Evolutionary conservation across 2,888 invertebrate species (phyloP).

Genomic region (Microctonus brassicae): DNA sequence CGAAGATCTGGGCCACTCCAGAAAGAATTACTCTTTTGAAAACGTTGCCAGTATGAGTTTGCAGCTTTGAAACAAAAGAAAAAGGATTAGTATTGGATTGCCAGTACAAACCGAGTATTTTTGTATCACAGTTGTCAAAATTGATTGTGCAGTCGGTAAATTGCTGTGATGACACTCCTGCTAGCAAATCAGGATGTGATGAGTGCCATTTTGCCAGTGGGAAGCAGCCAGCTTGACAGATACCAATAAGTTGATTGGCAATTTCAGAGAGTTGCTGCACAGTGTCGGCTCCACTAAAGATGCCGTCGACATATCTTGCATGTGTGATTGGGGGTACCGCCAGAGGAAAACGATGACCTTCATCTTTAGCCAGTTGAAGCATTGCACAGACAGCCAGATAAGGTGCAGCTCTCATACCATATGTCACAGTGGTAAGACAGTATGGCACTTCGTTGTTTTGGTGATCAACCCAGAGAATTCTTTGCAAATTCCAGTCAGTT

Average conservation of each 20-base stretch:
- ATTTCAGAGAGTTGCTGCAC: no score
- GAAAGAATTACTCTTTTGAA: background rate
- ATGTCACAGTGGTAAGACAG: no score
- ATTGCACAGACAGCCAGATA: slow-evolving; percentile 22
- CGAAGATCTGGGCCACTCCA: background rate
- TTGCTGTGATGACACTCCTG: no score
- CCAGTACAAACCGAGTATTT: no score
- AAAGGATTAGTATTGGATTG: background rate
- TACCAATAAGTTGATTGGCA: no score
- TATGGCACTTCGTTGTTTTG: background rate
- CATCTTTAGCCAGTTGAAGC: slow-evolving; percentile 32
- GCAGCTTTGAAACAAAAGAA: background rate
- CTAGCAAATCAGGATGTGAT: no score
- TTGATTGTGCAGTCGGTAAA: no score
- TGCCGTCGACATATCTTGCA: slow-evolving; percentile 17
- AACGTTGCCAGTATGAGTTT: background rate
- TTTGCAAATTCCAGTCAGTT: slow-evolving; percentile 31
- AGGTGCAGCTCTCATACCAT: slow-evolving; percentile 21
- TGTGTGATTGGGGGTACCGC: slow-evolving; percentile 7
- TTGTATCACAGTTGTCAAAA: no score
- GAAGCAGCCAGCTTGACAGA: no score
- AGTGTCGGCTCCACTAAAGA: slow-evolving; percentile 28
- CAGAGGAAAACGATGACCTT: slow-evolving; percentile 33
- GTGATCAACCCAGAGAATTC: slow-evolving; percentile 24
- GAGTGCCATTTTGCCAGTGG: no score